Percentiles rank a stretch among this genome's conserved stretches.
Conservation (phyloP, 1,140 invertebrate species). For the Myzus persicae region DNA sequence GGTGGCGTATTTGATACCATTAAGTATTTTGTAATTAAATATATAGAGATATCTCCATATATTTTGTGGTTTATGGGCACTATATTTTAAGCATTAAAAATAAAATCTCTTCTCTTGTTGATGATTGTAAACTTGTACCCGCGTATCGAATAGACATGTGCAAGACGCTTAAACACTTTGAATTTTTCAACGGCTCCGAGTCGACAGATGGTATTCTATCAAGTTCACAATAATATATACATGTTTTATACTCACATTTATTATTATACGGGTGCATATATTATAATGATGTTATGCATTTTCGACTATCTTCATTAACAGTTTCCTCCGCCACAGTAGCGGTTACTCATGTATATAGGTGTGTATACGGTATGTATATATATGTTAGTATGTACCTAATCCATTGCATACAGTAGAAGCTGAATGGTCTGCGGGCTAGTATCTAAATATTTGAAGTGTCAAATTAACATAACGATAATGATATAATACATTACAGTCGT, state of each 20-base stretch:
- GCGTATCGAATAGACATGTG: not conserved
- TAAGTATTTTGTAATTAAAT: too few species aligned
- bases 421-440: not conserved
- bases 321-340: not conserved
- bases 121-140: not conserved
- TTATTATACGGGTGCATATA: not conserved
- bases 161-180: not conserved
- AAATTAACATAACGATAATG: not conserved
- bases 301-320: not conserved
- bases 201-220: conserved; percentile 1
- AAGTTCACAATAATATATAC: not conserved
- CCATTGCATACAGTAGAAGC: not conserved
- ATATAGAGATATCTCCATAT: too few species aligned
- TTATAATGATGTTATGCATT: not conserved
- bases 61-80: not conserved
- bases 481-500: not conserved
- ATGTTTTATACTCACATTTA: not conserved
- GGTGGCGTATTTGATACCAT: too few species aligned
- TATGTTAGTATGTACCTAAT: not conserved
- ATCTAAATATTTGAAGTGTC: not conserved
- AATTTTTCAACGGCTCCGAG: not conserved
- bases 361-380: too few species aligned
- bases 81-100: not conserved
- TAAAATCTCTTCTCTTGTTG: not conserved
- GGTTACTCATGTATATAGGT: not conserved